Percentiles rank a stretch among this genome's conserved stretches.
Evolutionary conservation across 2,888 invertebrate species (phyloP).

Genomic region (Dromius quadrimaculatus): DNA sequence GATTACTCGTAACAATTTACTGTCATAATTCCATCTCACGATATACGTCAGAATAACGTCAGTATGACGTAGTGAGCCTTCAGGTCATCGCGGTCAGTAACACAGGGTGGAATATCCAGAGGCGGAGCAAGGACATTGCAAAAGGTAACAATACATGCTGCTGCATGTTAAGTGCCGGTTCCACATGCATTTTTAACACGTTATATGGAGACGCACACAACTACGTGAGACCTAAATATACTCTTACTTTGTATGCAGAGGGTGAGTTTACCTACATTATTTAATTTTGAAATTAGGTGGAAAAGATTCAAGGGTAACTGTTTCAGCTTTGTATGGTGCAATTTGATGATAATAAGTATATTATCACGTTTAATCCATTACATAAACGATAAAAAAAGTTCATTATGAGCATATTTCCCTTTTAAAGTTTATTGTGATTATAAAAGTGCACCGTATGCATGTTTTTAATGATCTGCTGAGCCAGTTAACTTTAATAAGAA

Average conservation of each 20-base stretch:
- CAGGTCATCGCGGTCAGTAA: slow-evolving; percentile 24
- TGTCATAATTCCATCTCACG: not conserved
- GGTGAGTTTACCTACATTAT: not conserved
- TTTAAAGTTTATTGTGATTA: too few species aligned
- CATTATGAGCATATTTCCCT: too few species aligned
- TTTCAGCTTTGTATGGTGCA: too few species aligned
- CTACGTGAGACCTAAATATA: slow-evolving; percentile 17
- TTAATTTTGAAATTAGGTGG: slow-evolving; percentile 5
- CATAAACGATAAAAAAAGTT: too few species aligned
- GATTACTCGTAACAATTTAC: slow-evolving; percentile 8
- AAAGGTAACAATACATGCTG: too few species aligned
- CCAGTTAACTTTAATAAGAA: too few species aligned
- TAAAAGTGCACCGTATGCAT: too few species aligned
- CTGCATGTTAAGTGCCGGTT: slow-evolving; percentile 25
- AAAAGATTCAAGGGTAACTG: too few species aligned
- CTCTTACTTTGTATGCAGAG: not conserved
- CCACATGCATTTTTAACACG: slow-evolving; percentile 33
- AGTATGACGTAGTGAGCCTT: slow-evolving; percentile 1
- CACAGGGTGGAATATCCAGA: not conserved
- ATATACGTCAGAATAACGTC: slow-evolving; percentile 12
- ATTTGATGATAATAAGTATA: too few species aligned
- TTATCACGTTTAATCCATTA: too few species aligned
- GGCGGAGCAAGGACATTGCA: not conserved
- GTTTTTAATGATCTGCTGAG: too few species aligned
- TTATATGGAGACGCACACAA: slow-evolving; percentile 25